Conservation (phyloP, 1,140 invertebrate species). For the Drosophila orosa region DNA sequence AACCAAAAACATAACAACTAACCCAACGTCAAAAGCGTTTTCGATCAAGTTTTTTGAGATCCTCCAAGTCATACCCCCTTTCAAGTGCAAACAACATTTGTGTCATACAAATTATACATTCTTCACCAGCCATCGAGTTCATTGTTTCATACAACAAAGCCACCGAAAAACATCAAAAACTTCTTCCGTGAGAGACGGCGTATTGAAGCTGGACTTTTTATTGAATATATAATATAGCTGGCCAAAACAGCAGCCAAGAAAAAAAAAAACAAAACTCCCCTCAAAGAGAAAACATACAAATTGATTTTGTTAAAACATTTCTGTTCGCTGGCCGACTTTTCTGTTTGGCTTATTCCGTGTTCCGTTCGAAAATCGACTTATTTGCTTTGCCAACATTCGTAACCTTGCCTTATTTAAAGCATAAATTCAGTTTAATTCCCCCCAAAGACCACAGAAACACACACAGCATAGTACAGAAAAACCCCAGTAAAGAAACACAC, state of each 20-base stretch:
- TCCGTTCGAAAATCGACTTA: slow-evolving; percentile 46
- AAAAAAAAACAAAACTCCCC: neutral
- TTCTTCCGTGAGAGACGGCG: slow-evolving; percentile 27
- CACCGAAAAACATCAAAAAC: slow-evolving; percentile 32
- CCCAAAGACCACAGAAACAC: slow-evolving; percentile 29
- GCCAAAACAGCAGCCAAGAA: slow-evolving; percentile 10
- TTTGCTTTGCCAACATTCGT: slow-evolving; percentile 29
- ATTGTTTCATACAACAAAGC: slow-evolving; percentile 54
- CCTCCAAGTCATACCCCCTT: slow-evolving; percentile 52
- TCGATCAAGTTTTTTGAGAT: slow-evolving; percentile 61
- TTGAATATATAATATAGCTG: slow-evolving; percentile 7
- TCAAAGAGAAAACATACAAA: slow-evolving; percentile 36
- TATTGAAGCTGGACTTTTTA: slow-evolving; percentile 5
- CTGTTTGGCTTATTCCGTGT: slow-evolving; percentile 44
- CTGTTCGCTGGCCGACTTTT: slow-evolving; percentile 35
- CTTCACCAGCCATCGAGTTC: slow-evolving; percentile 29
- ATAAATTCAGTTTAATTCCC: slow-evolving; percentile 31
- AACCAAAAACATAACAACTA: slow-evolving; percentile 35
- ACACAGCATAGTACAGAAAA: slow-evolving; percentile 27
- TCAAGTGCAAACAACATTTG: slow-evolving; percentile 34
- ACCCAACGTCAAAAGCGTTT: slow-evolving; percentile 49
- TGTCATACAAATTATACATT: slow-evolving; percentile 29
- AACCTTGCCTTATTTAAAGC: slow-evolving; percentile 22
- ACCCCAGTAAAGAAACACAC: slow-evolving; percentile 36
- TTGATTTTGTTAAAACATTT: slow-evolving; percentile 31